Evolutionary conservation across 1,140 invertebrate genomes (phyloP), one percentile per base, ranked within the genome.

Genomic region (Sipha flava): DNA sequence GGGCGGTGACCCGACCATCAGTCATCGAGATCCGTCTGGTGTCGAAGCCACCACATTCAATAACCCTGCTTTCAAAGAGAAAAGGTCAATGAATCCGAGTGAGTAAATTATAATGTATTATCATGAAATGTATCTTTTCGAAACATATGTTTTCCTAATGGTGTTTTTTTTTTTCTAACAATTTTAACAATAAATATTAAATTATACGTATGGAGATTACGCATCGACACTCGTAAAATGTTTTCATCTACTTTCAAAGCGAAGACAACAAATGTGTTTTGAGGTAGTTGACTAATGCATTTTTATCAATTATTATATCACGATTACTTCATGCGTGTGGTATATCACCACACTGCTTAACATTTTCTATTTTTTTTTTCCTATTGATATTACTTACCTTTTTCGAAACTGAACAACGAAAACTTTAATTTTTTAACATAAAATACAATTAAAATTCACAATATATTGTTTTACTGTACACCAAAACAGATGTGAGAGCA

Each of bases 21-120:
- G 89, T 79, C 83, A 85, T 14, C 84, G 87, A 3, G 89, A 90
- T 82, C 86, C 89, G 6, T 81, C 72, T 37, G 85, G 84, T 9
- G 83, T 81, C 5, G 86, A 88, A 72, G 89, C 89, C 16, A 90
- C 90, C 18, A 94, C 93, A 2, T 93, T 92, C 83, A 92, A 92
- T 83, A 95, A 95, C 87, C 93, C 92, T 9, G 92, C 92, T 21
- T 94, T 93, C 84, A 89, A 92, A 84, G 93, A 94, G 81, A 89
- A 81, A 89, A 70, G 43, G 26, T 77, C 73, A 23, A 77, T 59
- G 40, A 80, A 57, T 57, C 80, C 52, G 16, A 72, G 52, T 59
- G 37, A 75, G 52, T 59, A 21, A 54, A 45, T 75, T 31, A 26
- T 79, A 34, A 16, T 34, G n/a, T 49, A 2, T 14, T 49, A 1